Conservation (phyloP, 2,113 vertebrate species). For the Mormyrus iriodes region DNA sequence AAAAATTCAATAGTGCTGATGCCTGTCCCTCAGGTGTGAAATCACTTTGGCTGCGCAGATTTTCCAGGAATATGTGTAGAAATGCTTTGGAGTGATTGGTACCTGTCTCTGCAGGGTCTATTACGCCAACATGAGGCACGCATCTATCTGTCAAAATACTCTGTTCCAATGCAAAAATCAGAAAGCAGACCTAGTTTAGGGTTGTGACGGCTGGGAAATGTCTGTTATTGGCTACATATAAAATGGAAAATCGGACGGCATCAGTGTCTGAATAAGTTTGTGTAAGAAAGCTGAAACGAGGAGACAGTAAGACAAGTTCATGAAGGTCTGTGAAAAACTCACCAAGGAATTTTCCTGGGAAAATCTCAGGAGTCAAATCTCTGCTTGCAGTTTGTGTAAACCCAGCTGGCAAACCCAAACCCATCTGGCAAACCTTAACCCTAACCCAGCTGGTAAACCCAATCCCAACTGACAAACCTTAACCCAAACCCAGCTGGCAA, state of each 20-base stretch:
- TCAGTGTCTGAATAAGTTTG: not conserved
- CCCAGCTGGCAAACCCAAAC: not conserved
- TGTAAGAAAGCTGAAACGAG: not conserved
- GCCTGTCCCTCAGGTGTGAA: constrained; percentile 5
- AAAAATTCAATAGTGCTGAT: not conserved
- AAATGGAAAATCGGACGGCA: not conserved
- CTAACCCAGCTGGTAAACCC: not conserved
- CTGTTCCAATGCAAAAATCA: not conserved
- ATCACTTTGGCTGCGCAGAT: not conserved
- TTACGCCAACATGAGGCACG: not conserved
- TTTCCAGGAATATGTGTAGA: not conserved
- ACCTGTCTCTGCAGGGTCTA: not conserved
- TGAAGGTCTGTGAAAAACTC: not conserved
- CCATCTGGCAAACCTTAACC: not conserved
- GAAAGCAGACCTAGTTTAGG: not conserved
- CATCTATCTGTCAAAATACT: not conserved
- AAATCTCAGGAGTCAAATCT: not conserved
- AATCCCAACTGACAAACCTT: not conserved
- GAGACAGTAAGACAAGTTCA: not conserved
- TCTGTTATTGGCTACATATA: not conserved
- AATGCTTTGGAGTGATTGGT: not conserved
- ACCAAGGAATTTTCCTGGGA: not conserved
- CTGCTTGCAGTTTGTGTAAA: not conserved
- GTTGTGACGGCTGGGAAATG: not conserved
- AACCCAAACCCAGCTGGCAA: not conserved